Evolutionary conservation across 1,140 invertebrate species (phyloP).

Genomic region (Vanessa tameamea): DNA sequence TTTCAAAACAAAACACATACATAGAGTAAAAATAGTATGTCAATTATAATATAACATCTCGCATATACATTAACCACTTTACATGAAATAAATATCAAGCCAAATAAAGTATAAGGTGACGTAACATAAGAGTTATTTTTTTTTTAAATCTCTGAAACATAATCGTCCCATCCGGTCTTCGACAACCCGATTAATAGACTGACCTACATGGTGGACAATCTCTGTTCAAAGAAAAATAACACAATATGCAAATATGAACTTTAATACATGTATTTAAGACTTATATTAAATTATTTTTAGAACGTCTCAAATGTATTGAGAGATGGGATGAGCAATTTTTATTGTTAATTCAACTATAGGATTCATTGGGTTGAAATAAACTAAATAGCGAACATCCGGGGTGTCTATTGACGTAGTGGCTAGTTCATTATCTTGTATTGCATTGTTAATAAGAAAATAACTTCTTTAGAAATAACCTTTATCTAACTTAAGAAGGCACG

Average conservation of each 20-base stretch:
- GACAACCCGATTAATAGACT: slow-evolving; percentile 73
- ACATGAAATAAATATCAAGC: slow-evolving; percentile 3
- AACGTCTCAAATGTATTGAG: slow-evolving; percentile 38
- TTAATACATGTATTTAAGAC: slow-evolving; percentile 28
- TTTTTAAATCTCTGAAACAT: slow-evolving; percentile 76
- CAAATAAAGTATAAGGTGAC: slow-evolving; percentile 49
- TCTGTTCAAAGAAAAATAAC: slow-evolving; percentile 42
- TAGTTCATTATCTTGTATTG: slow-evolving; percentile 53
- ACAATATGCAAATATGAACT: slow-evolving; percentile 29
- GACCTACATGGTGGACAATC: slow-evolving; percentile 71
- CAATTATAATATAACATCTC: no score
- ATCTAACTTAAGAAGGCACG: slow-evolving; percentile 23
- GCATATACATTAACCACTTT: background rate
- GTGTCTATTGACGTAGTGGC: slow-evolving; percentile 66
- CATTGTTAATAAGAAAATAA: slow-evolving; percentile 50
- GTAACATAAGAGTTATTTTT: slow-evolving; percentile 60
- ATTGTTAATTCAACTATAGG: slow-evolving; percentile 77
- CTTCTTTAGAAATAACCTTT: slow-evolving; percentile 35
- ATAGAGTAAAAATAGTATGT: no score
- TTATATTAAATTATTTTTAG: slow-evolving; percentile 10
- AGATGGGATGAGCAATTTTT: slow-evolving; percentile 76
- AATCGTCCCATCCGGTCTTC: slow-evolving; percentile 67
- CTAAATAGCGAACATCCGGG: slow-evolving; percentile 78
- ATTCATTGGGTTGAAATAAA: slow-evolving; percentile 74
- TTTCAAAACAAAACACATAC: no score